A percentile compares a stretch with the other conserved stretches of the same genome.
These are phyloP conservation scores for Euwallacea similis DNA, from an alignment of 1,140 invertebrate genomes.

Conservation along the genomic window DNA sequence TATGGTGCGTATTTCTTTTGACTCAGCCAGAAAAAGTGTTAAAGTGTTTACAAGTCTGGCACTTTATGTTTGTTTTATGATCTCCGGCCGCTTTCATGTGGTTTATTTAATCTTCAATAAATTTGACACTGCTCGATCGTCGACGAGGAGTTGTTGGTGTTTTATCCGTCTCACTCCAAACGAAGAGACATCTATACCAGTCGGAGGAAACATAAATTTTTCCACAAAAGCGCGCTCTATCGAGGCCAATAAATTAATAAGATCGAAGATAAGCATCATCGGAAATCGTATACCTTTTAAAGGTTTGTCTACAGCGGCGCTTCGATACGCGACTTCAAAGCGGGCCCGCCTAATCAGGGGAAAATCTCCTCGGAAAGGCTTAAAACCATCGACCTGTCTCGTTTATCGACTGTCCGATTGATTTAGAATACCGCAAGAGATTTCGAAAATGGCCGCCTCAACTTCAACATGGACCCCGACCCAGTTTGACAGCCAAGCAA, in stretches of 20 bases:
- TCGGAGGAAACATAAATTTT: slow-evolving; percentile 4
- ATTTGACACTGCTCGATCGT: slow-evolving; percentile 16
- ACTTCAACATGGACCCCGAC: neutral
- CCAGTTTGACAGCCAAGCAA: too few relatives aligned
- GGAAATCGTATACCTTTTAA: slow-evolving; percentile 30
- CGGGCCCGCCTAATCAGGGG: slow-evolving; percentile 23
- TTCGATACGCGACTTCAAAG: slow-evolving; percentile 25
- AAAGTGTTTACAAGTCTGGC: slow-evolving; percentile 26
- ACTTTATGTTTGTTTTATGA: slow-evolving; percentile 31
- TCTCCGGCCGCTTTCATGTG: slow-evolving; percentile 18
- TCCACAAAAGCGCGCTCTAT: neutral
- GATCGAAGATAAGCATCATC: slow-evolving; percentile 28
- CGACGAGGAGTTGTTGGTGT: neutral
- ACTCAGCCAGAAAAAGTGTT: slow-evolving; percentile 25
- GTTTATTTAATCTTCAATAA: slow-evolving; percentile 28
- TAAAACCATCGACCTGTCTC: slow-evolving; percentile 31
- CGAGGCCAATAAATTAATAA: slow-evolving; percentile 29
- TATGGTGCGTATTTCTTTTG: slow-evolving; percentile 23
- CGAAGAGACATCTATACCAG: neutral
- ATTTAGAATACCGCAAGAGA: slow-evolving; percentile 19
- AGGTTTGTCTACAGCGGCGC: slow-evolving; percentile 30
- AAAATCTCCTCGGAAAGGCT: slow-evolving; percentile 28
- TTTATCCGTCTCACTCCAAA: neutral
- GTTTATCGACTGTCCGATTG: slow-evolving; percentile 32
- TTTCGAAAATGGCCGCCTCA: slow-evolving; percentile 14